Conservation (phyloP, 2,113 vertebrate species). For the Oriolus oriolus region DNA sequence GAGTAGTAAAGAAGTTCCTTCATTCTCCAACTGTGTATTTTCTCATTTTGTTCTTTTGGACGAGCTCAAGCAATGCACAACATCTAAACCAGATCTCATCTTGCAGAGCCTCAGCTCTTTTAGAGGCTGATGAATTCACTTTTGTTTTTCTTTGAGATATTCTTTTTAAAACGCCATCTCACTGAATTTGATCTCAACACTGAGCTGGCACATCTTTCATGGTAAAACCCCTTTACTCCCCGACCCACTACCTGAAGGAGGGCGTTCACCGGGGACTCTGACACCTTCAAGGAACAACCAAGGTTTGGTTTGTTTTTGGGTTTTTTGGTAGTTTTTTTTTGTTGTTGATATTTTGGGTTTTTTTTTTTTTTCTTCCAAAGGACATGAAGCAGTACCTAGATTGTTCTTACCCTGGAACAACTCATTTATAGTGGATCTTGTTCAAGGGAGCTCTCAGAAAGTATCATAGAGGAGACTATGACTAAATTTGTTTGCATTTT, state of each 20-base stretch:
- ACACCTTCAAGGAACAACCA: not conserved
- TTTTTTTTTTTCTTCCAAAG: not conserved
- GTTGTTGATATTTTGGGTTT: too few species aligned
- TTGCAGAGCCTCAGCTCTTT: not conserved
- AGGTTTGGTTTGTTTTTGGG: not conserved
- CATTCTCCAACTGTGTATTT: not conserved
- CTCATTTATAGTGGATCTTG: not conserved
- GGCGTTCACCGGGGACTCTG: not conserved
- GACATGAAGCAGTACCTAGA: not conserved
- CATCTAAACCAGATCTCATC: not conserved
- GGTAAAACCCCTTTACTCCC: not conserved
- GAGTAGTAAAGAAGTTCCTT: not conserved
- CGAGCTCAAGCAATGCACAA: not conserved
- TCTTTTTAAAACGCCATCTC: not conserved
- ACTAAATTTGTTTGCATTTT: not conserved
- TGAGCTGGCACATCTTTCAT: not conserved
- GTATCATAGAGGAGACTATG: not conserved
- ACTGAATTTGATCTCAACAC: not conserved
- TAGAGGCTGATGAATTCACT: not conserved
- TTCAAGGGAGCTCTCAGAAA: not conserved
- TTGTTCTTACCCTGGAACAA: not conserved
- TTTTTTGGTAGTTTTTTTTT: too few species aligned
- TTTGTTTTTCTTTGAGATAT: not conserved
- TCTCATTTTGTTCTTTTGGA: not conserved
- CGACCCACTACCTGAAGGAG: not conserved